Evolutionary conservation across 2,113 vertebrate genomes (phyloP), one percentile per base, ranked within the genome.

Genomic region (Marmota flaviventris): DNA sequence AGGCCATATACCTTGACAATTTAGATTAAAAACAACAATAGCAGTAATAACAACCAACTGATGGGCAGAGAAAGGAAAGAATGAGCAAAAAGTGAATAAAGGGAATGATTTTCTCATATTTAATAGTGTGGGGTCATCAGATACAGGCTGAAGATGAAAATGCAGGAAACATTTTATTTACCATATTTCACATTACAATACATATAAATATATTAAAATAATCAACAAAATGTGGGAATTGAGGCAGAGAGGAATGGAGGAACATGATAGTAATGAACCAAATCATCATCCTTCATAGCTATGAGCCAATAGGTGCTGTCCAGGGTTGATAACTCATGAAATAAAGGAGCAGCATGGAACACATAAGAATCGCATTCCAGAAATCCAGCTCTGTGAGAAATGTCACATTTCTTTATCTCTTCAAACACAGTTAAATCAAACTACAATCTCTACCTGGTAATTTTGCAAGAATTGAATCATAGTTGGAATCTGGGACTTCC

Each of bases 61-160:
- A 78, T 65, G 10, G 9, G 3, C 2, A 11, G 32, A 85, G 48
- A 63, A 22, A 17, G 27, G 25, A 69, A 85, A 69, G 11, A 13
- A 6, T 29, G 5, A n/a, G 25, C 11, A 32, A 93, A 77, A 53
- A 6, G 0, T 4, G 86, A 83, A 56, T 16, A 34, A 88, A 69
- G 8, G 24, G 14, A 89, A 37, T 51, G 32, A 61, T 76, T 88
- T 97, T 93, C 42, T 95, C 34, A 42, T 67, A 65, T 39, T 89
- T 85, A 56, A 53, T 61, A 85, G 29, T 45, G 70, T 91, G 37
- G 29, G 37, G 13, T 82, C 42, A 45, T 73, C n/a, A 90, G 70
- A 56, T 85, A 25, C 25, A 29, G 48, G 76, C 69, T 96, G 34
- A 94, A 73, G 25, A 58, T 93, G 85, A 90, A 94, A 95, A 67